These are phyloP conservation scores for Physeter macrocephalus DNA, from an alignment of 2,113 vertebrate species.

Conservation along the genomic window DNA sequence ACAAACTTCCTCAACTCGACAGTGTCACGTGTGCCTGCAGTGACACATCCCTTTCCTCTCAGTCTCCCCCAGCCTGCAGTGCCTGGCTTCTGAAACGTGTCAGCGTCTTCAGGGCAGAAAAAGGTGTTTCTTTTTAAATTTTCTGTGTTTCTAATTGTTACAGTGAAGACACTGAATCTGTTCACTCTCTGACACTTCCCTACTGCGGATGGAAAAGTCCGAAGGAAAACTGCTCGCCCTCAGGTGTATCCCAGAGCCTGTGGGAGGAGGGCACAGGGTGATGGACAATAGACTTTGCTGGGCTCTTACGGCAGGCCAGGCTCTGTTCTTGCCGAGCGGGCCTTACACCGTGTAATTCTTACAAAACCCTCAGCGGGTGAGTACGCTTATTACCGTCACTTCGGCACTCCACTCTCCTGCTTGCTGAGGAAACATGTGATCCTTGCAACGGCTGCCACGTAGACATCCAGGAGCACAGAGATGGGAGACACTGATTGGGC, in stretches of 20 bases:
- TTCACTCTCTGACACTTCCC: background rate
- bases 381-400: rapidly evolving
- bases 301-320: background rate
- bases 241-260: background rate
- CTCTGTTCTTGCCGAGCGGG: rapidly evolving
- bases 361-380: rapidly evolving
- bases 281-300: rapidly evolving
- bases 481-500: background rate
- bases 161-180: background rate
- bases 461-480: background rate
- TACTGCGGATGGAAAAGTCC: background rate
- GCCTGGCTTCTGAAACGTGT: too few species aligned
- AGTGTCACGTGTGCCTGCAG: too few species aligned
- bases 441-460: rapidly evolving
- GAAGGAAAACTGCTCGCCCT: background rate
- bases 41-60: too few species aligned
- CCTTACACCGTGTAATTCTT: rapidly evolving
- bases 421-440: rapidly evolving
- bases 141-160: background rate
- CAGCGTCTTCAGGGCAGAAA: too few species aligned
- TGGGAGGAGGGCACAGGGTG: too few species aligned
- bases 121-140: background rate
- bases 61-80: too few species aligned
- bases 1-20: too few species aligned
- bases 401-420: background rate